These are phyloP conservation scores for Anneissia japonica DNA, from an alignment of 35 echinoderm and acorn worm genomes.

Conservation along the genomic window DNA sequence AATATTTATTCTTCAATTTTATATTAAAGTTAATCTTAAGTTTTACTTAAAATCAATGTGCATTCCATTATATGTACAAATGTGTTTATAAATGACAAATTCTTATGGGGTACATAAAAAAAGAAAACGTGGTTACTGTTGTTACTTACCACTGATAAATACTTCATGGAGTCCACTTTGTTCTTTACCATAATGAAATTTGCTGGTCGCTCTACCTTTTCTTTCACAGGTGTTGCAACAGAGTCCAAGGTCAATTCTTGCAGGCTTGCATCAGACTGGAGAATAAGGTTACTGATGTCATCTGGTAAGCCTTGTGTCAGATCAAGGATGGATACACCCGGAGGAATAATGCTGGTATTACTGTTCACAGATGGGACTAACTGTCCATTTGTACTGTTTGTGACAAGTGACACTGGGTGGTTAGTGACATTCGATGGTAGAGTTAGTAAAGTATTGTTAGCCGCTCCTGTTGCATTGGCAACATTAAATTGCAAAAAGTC, in stretches of 20 bases:
- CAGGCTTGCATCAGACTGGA: neutral
- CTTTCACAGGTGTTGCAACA: neutral
- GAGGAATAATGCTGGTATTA: neutral
- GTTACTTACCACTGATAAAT: constrained; percentile 14
- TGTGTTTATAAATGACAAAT: neutral
- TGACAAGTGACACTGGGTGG: neutral
- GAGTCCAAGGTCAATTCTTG: neutral
- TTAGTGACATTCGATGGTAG: neutral
- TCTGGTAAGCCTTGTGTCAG: neutral
- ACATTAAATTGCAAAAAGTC: neutral
- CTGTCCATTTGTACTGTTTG: neutral
- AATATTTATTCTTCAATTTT: too few relatives aligned
- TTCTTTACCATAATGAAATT: neutral
- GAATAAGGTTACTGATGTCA: neutral
- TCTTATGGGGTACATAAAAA: neutral
- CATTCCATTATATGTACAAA: too few relatives aligned
- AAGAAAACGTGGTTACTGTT: neutral
- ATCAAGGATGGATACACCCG: neutral
- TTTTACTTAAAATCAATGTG: too few relatives aligned
- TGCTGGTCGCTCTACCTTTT: neutral
- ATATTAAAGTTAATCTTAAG: too few relatives aligned
- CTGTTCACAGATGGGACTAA: neutral
- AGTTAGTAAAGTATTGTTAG: neutral
- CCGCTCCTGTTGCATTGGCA: neutral
- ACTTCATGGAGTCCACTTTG: neutral